Evolutionary conservation across 2,113 vertebrate genomes (phyloP).

Genomic region (Donacobius atricapilla): DNA sequence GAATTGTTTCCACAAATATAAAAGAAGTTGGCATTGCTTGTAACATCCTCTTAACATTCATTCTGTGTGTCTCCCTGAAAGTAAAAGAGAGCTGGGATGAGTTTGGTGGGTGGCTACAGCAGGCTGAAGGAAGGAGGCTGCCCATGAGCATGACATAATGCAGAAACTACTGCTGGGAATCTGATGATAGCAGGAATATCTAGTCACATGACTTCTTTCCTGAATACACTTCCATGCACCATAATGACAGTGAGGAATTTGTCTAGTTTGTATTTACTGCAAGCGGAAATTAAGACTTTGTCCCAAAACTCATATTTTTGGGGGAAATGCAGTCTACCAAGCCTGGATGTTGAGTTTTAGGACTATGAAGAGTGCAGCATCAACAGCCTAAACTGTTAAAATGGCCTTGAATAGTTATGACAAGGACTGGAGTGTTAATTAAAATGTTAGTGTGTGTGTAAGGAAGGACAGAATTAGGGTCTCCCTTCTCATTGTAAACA

Average conservation of each 20-base stretch:
- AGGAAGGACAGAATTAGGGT: neutral
- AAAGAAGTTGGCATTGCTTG: neutral
- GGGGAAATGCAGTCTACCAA: neutral
- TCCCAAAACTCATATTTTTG: neutral
- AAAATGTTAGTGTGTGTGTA: neutral
- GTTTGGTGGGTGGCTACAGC: neutral
- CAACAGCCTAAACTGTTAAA: neutral
- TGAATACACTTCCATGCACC: neutral
- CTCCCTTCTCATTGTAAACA: neutral
- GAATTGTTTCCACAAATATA: neutral
- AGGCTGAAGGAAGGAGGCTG: neutral
- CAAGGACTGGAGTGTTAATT: neutral
- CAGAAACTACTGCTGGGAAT: neutral
- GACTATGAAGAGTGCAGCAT: neutral
- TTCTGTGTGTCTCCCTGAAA: neutral
- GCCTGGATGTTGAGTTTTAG: neutral
- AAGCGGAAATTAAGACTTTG: neutral
- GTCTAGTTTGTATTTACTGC: neutral
- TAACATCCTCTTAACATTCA: neutral
- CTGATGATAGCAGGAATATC: neutral
- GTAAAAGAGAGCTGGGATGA: neutral
- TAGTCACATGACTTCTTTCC: neutral
- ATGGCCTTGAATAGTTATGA: neutral
- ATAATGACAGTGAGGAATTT: neutral
- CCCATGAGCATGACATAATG: neutral